phyloP scores from a whole-genome alignment of 2,888 invertebrate genomes.

The Phanerotoma sp. region DNA sequence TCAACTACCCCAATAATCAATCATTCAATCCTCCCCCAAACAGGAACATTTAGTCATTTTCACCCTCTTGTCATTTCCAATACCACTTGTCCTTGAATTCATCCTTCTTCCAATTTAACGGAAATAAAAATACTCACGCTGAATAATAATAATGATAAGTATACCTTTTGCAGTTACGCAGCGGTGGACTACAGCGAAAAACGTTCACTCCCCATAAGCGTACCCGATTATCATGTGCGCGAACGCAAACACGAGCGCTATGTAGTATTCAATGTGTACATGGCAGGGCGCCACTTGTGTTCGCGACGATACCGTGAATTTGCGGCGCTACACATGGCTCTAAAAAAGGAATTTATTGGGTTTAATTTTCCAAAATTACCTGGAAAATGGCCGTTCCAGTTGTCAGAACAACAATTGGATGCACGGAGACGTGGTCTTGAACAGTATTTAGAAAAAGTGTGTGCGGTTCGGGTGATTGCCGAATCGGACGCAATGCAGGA shows the following conservation, averaged over 20 bases:
- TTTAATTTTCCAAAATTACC: constrained; percentile 97
- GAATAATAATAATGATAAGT: no score
- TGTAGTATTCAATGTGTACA: constrained; percentile 97
- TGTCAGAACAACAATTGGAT: constrained; percentile 97
- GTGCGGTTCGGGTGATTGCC: constrained; percentile 96
- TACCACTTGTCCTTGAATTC: no score
- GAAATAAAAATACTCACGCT: no score
- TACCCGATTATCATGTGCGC: constrained; percentile 93
- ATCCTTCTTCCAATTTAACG: no score
- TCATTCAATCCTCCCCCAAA: no score
- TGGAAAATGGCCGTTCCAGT: constrained; percentile 96
- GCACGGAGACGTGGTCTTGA: constrained; percentile 91
- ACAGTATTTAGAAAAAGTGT: constrained; percentile 97
- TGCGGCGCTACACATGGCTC: constrained; percentile 79
- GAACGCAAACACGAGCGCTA: constrained; percentile 86
- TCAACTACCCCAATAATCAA: no score
- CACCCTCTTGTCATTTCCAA: no score
- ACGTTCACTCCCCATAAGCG: constrained; percentile 81
- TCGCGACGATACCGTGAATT: constrained; percentile 96
- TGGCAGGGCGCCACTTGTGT: constrained; percentile 98
- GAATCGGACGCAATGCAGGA: constrained; percentile 97
- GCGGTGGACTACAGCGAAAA: constrained; percentile 94
- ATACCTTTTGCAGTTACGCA: constrained; percentile 67
- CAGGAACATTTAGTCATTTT: no score
- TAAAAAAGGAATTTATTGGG: constrained; percentile 92